phyloP scores from a whole-genome alignment of 2,113 vertebrate species.

The Hipposideros armiger region DNA sequence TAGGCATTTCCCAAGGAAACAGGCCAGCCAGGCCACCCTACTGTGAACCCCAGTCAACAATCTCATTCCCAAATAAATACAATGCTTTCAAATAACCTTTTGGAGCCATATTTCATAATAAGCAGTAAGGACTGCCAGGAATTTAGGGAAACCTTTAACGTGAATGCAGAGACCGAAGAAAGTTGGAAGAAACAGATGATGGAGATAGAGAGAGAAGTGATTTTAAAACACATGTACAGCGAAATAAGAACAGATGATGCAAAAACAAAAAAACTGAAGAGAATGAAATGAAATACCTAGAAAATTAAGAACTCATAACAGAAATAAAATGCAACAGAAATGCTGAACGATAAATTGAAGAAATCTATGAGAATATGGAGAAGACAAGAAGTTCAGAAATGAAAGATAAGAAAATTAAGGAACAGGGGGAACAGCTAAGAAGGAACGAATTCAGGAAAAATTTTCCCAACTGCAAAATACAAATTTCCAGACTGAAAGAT shows the following conservation, averaged over 20 bases:
- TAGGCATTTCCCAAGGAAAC: background rate
- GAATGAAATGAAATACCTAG: background rate
- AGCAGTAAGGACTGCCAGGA: background rate
- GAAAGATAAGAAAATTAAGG: constrained; percentile 15
- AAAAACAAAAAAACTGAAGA: background rate
- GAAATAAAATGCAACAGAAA: constrained; percentile 32
- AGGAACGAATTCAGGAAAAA: constrained; percentile 11
- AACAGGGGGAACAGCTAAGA: background rate
- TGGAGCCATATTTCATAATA: background rate
- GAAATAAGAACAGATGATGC: background rate
- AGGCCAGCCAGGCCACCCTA: background rate
- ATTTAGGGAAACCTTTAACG: background rate
- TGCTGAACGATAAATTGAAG: background rate
- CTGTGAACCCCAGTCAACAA: background rate
- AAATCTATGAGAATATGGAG: background rate
- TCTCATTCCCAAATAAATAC: background rate
- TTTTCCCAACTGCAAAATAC: background rate
- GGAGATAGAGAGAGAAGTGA: background rate
- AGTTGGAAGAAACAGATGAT: constrained; percentile 15
- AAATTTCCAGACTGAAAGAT: constrained; percentile 40
- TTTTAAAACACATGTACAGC: background rate
- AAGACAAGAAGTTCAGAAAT: constrained; percentile 22
- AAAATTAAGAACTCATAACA: background rate
- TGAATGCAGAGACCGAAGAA: background rate
- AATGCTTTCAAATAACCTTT: constrained; percentile 8